Percentiles rank a stretch among this genome's conserved stretches.
These are phyloP conservation scores for Gasterosteus nipponicus DNA, from an alignment of 2,113 vertebrate genomes.

Conservation along the genomic window DNA sequence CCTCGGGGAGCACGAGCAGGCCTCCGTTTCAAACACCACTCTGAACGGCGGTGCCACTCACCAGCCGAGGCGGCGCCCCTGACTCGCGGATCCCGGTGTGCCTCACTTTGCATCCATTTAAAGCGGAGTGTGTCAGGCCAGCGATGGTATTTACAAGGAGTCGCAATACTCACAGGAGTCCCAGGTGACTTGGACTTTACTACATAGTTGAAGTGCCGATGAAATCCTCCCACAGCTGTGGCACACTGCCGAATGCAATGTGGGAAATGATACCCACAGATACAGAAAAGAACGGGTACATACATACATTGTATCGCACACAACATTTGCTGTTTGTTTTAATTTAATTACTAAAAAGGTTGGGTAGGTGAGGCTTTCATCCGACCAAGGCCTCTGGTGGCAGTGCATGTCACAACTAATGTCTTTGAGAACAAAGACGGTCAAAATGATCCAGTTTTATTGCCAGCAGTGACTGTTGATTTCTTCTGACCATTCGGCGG, in stretches of 20 bases:
- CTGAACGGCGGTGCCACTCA: constrained; percentile 35
- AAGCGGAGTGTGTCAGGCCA: constrained; percentile 21
- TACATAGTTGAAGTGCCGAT: constrained; percentile 6
- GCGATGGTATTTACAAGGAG: constrained; percentile 29
- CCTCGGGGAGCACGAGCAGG: constrained; percentile 17
- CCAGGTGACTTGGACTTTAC: constrained; percentile 8
- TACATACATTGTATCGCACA: neutral
- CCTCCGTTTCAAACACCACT: constrained; percentile 40
- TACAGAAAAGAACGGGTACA: neutral
- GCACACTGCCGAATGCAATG: neutral
- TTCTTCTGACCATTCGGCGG: neutral
- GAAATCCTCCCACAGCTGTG: constrained; percentile 27
- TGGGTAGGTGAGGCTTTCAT: neutral
- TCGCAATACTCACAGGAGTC: constrained; percentile 15
- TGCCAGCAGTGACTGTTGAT: neutral
- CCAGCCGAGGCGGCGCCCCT: constrained; percentile 23
- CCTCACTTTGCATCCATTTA: constrained; percentile 26
- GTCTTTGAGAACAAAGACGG: neutral
- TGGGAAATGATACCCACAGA: neutral
- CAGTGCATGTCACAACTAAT: neutral
- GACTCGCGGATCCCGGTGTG: constrained; percentile 10
- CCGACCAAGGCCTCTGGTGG: neutral
- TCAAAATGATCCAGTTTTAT: neutral
- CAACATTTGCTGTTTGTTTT: too few species aligned
- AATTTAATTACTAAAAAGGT: neutral